These are phyloP conservation scores for Tautogolabrus adspersus DNA, from an alignment of 2,113 vertebrate species.

Conservation along the genomic window DNA sequence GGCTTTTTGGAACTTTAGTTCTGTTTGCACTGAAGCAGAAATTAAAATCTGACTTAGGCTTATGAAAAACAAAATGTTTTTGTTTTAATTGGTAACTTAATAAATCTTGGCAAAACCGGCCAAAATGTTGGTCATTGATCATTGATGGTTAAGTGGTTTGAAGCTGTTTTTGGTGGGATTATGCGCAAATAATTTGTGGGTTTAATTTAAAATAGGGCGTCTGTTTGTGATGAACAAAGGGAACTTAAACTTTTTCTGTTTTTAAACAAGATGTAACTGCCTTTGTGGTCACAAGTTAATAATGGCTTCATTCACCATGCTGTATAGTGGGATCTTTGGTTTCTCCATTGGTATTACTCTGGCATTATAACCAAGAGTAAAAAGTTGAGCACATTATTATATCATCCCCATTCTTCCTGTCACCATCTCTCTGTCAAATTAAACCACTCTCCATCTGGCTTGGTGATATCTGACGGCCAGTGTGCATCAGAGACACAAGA, in stretches of 20 bases:
- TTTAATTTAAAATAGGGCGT: no score
- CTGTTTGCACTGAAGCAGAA: no score
- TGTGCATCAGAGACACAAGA: conserved; percentile 27
- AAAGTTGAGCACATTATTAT: no score
- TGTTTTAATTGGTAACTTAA: no score
- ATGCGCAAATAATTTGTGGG: no score
- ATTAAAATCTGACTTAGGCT: no score
- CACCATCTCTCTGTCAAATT: neutral
- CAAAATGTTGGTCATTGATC: no score
- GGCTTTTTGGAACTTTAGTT: neutral
- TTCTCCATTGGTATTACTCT: neutral
- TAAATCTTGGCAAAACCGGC: no score
- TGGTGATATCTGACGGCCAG: conserved; percentile 7
- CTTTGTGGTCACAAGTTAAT: neutral
- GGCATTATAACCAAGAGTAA: neutral
- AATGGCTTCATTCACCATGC: neutral
- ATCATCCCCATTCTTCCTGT: neutral
- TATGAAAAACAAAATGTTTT: no score
- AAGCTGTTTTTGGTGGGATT: no score
- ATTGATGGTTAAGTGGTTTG: no score
- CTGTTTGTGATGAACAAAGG: conserved; percentile 27
- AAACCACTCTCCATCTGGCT: conserved; percentile 23
- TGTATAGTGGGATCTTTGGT: conserved; percentile 15
- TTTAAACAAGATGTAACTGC: neutral
- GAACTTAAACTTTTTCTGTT: neutral